These are phyloP conservation scores for Muntiacus muntjak DNA, from an alignment of 2,113 vertebrate genomes.

Conservation along the genomic window DNA sequence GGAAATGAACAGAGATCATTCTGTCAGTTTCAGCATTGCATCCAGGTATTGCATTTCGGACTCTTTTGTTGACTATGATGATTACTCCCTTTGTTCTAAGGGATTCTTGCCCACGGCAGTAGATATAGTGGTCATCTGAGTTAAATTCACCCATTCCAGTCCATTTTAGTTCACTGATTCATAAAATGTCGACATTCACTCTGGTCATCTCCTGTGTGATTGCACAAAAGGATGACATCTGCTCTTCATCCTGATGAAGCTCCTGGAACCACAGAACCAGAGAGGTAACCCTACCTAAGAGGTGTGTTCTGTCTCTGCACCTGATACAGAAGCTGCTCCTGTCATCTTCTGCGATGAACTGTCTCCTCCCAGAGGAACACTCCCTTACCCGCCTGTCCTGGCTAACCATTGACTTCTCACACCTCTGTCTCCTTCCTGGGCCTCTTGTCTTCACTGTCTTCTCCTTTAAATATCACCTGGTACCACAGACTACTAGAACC, in stretches of 20 bases:
- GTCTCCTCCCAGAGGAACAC: rapidly evolving
- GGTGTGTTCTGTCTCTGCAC: neutral
- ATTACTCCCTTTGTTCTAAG: neutral
- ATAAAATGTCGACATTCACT: neutral
- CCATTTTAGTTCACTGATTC: neutral
- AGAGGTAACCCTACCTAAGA: neutral
- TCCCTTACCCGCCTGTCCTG: neutral
- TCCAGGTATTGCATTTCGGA: neutral
- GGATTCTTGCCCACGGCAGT: neutral
- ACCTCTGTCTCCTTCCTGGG: neutral
- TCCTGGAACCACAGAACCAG: neutral
- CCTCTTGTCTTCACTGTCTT: neutral
- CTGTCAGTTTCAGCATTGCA: neutral
- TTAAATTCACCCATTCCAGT: neutral
- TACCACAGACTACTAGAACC: neutral
- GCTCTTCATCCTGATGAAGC: neutral
- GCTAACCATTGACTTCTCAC: neutral
- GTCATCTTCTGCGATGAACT: neutral
- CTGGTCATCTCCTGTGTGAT: neutral
- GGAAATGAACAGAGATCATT: neutral
- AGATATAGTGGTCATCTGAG: neutral
- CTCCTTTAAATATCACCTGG: neutral
- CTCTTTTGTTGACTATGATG: neutral
- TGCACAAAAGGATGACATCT: neutral
- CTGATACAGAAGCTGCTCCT: rapidly evolving